These are phyloP conservation scores for Drosophila trichaetosa DNA, from an alignment of 2,888 invertebrate genomes.

Conservation along the genomic window DNA sequence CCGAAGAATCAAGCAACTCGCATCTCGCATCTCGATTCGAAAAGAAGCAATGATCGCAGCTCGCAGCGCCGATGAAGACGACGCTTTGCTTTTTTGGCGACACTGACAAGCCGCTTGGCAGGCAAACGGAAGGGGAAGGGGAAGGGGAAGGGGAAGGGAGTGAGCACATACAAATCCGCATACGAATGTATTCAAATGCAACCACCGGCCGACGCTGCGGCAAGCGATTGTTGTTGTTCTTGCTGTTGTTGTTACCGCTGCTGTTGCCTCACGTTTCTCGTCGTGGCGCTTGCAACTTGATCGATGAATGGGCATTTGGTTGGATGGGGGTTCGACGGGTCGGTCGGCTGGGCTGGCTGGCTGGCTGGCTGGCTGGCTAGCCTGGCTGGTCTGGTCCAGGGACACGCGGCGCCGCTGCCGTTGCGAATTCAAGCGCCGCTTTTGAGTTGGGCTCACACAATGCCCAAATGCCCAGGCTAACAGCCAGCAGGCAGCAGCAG, in stretches of 20 bases:
- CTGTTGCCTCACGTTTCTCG: slow-evolving; percentile 69
- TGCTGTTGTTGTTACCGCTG: slow-evolving; percentile 16
- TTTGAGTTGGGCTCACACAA: slow-evolving; percentile 76
- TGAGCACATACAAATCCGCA: slow-evolving; percentile 22
- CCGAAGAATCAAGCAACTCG: slow-evolving; percentile 20
- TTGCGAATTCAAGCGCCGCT: slow-evolving; percentile 80
- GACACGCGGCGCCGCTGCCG: slow-evolving; percentile 73
- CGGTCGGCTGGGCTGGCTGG: slow-evolving; percentile 3
- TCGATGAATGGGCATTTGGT: slow-evolving; percentile 76
- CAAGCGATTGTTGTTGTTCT: slow-evolving; percentile 50
- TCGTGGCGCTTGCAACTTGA: slow-evolving; percentile 80
- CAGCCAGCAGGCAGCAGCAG: slow-evolving; percentile 21
- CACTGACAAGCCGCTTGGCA: slow-evolving; percentile 74
- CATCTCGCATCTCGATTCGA: slow-evolving; percentile 18
- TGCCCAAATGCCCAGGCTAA: neutral
- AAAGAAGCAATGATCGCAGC: slow-evolving; percentile 10
- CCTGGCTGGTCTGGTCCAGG: slow-evolving; percentile 27
- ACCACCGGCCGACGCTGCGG: slow-evolving; percentile 50
- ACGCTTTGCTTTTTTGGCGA: slow-evolving; percentile 80
- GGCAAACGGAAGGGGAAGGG: neutral
- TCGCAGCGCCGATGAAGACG: slow-evolving; percentile 71
- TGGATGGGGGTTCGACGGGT: slow-evolving; percentile 10
- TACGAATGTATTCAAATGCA: slow-evolving; percentile 69
- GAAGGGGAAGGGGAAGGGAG: neutral
- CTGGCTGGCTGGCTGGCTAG: neutral